Evolutionary conservation across 1,140 invertebrate genomes (phyloP).

Genomic region (Drosophila sp.): DNA sequence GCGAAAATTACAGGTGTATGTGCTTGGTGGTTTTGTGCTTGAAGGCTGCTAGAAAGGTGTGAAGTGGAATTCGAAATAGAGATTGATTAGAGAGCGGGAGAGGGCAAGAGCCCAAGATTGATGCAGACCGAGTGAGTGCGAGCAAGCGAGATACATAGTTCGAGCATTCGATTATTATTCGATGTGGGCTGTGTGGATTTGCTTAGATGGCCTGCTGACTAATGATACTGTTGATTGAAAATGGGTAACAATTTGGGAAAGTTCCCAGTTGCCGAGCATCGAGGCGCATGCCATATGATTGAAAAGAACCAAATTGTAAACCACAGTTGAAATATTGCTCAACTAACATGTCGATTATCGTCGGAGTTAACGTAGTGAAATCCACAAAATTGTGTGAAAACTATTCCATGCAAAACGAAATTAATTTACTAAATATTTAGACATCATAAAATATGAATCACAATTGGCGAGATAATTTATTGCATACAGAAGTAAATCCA

Average conservation of each 20-base stretch:
- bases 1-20: constrained; percentile 75
- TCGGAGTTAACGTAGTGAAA: constrained; percentile 26
- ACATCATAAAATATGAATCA: not conserved
- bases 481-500: no score
- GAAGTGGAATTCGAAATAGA: constrained; percentile 58
- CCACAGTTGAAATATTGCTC: not conserved
- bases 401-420: not conserved
- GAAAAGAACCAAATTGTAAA: constrained; percentile 22
- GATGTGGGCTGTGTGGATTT: constrained; percentile 9
- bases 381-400: constrained; percentile 24
- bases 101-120: constrained; percentile 8
- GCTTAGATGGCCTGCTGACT: constrained; percentile 37
- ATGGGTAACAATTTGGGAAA: constrained; percentile 33
- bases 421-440: not conserved
- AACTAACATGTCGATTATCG: constrained; percentile 22
- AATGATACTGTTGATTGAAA: constrained; percentile 57
- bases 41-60: constrained; percentile 58
- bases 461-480: no score
- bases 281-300: constrained; percentile 30
- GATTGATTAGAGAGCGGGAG: constrained; percentile 19
- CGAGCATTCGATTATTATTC: not conserved
- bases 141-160: not conserved
- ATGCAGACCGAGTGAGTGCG: not conserved
- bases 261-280: constrained; percentile 14
- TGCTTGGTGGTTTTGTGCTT: constrained; percentile 25